Base-by-base conservation (phyloP, 2,888 invertebrate genomes). In the Anodontia alba region DNA sequence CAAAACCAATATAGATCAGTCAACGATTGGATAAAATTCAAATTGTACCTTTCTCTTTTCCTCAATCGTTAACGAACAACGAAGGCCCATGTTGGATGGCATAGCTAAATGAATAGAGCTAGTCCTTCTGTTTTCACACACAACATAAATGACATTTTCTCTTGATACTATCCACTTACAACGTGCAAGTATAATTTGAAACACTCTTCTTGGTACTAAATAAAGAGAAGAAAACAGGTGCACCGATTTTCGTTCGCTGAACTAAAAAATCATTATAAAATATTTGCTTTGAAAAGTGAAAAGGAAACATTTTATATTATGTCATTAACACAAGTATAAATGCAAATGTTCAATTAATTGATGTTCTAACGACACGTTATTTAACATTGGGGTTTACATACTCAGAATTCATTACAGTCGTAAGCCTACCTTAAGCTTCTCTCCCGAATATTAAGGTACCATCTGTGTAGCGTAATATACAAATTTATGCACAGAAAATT, bases 301-400 rank as follows among this genome's bases (percentile, higher is more conserved):
- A 62, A 62, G 33, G 29, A 62, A 33, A 33, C 33, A 33, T 62
- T 62, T 62, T 62, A 62, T 62, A 33, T 33, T 62, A 62, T 31
- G 62, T 33, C 62, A 62, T 62, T 62, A 62, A 62, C 23, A 62
- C 33, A 31, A 62, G 62, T 62, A 62, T 29, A 62, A 62, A 62
- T 62, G 62, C 62, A 62, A 62, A 62, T 62, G 62, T 62, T 62
- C 62, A 62, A 62, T 62, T 62, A 62, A 62, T 62, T 31, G 62
- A 62, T 62, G 62, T 62, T 33, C 17, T 62, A 33, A 62, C 29
- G 62, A 62, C 62, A 62, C 31, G 33, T 62, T 62, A 31, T 23
- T 57, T 33, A 62, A 17, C 31, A 20, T 20, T 33, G 62, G 62
- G 62, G 29, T 62, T 62, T 62, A 62, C 20, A 62, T 29, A 62